Evolutionary conservation across 2,113 vertebrate species (phyloP).

Genomic region (Setophaga kirtlandii): DNA sequence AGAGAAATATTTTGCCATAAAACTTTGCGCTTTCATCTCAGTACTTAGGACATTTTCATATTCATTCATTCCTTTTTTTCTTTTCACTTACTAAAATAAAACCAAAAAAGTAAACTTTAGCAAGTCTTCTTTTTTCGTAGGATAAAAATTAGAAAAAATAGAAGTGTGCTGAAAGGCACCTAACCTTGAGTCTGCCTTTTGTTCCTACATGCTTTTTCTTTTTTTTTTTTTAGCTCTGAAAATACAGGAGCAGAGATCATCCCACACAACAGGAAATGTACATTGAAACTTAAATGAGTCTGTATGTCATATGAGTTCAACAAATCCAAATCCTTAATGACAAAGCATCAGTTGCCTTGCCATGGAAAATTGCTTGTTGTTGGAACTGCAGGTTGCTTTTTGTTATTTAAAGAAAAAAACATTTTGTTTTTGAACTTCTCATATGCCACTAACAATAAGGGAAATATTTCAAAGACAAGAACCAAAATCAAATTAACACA

Average conservation of each 20-base stretch:
- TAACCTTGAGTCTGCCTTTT: neutral
- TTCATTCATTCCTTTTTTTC: neutral
- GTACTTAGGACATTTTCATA: neutral
- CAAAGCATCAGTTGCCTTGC: neutral
- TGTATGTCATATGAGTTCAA: neutral
- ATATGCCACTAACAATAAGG: neutral
- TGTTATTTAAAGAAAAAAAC: slow-evolving; percentile 19
- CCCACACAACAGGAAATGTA: slow-evolving; percentile 25
- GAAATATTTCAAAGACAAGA: slow-evolving; percentile 7
- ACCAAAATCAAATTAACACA: neutral
- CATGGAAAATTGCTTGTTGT: neutral
- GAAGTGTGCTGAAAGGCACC: neutral
- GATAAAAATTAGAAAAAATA: neutral
- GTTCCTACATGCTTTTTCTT: neutral
- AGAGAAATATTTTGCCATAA: neutral
- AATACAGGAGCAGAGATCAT: neutral
- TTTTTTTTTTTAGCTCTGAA: neutral
- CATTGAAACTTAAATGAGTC: neutral
- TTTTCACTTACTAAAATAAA: neutral
- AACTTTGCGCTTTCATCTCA: neutral
- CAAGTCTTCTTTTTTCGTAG: neutral
- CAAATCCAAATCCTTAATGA: slow-evolving; percentile 26
- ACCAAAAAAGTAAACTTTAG: neutral
- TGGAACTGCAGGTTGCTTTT: neutral
- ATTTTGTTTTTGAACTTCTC: neutral